A percentile compares a stretch with the other conserved stretches of the same genome.
Conservation (phyloP, 1,140 invertebrate genomes). For the Propsilocerus akamusi region DNA sequence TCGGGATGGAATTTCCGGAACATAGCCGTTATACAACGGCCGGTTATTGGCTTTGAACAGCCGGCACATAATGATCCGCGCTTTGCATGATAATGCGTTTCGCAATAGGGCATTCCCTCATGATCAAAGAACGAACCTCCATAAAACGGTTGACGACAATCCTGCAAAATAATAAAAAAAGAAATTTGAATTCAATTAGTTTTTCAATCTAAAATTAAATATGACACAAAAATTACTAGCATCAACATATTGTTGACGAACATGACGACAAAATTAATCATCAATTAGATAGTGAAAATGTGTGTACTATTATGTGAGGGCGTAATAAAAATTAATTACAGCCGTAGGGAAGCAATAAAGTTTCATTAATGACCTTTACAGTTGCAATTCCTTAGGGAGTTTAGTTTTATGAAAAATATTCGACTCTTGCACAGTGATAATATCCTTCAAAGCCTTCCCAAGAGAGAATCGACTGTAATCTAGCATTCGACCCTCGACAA, state of each 20-base stretch:
- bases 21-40: constrained; percentile 97
- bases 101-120: constrained; percentile 85
- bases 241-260: not conserved
- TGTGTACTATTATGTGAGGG: too few relatives aligned
- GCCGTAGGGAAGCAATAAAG: too few relatives aligned
- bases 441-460: too few relatives aligned
- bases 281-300: too few relatives aligned
- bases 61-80: constrained; percentile 90
- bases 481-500: too few relatives aligned
- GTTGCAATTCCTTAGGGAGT: too few relatives aligned
- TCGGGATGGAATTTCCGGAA: constrained; percentile 97
- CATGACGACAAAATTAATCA: not conserved
- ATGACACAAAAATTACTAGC: not conserved
- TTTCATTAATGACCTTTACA: too few relatives aligned
- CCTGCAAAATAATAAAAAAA: constrained; percentile 33
- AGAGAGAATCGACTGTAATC: too few relatives aligned
- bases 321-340: too few relatives aligned
- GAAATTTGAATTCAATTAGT: not conserved
- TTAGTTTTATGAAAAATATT: too few relatives aligned
- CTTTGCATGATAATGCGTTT: constrained; percentile 95
- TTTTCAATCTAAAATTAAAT: not conserved
- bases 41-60: constrained; percentile 92
- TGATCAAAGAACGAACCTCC: constrained; percentile 91
- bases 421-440: too few relatives aligned
- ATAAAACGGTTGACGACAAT: constrained; percentile 82